Percentiles rank a stretch among this genome's conserved stretches.
Conservation (phyloP, 2,797 vertebrate genomes). For the Dermochelys coriacea region DNA sequence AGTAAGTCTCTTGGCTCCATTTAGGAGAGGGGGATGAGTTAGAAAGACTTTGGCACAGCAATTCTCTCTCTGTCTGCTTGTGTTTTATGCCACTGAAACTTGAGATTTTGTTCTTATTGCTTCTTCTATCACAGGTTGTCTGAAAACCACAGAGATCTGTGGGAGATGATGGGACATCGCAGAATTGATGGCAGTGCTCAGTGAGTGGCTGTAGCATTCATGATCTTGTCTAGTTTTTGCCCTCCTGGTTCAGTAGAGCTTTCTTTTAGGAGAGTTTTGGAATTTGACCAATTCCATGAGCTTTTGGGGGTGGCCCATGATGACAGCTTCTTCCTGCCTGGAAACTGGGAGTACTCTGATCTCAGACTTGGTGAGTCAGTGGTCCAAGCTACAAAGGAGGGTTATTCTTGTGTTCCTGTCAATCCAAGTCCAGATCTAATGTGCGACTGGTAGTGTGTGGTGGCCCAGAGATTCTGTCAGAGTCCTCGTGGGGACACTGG, state of each 20-base stretch:
- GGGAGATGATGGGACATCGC: not conserved
- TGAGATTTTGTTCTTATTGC: not conserved
- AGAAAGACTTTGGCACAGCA: no score
- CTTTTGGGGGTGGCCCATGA: not conserved
- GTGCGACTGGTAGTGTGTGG: fast-evolving
- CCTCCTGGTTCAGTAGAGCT: not conserved
- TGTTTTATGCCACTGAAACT: not conserved
- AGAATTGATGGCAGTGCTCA: fast-evolving
- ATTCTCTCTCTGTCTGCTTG: not conserved
- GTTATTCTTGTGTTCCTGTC: not conserved
- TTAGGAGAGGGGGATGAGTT: not conserved
- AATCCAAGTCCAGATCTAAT: not conserved
- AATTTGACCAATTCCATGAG: conserved; percentile 34
- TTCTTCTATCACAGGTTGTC: not conserved
- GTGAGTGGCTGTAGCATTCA: not conserved
- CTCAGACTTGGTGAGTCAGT: not conserved
- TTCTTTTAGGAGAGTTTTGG: conserved; percentile 53
- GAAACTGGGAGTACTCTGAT: conserved; percentile 22
- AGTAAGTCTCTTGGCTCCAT: not conserved
- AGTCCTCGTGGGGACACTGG: not conserved
- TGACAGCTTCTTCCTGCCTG: conserved; percentile 63
- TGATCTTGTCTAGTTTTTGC: conserved; percentile 15
- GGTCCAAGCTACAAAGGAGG: not conserved
- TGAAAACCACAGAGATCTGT: not conserved
- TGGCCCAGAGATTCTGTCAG: not conserved